phyloP scores from a whole-genome alignment of 2,113 vertebrate species.

The Istiophorus platypterus region DNA sequence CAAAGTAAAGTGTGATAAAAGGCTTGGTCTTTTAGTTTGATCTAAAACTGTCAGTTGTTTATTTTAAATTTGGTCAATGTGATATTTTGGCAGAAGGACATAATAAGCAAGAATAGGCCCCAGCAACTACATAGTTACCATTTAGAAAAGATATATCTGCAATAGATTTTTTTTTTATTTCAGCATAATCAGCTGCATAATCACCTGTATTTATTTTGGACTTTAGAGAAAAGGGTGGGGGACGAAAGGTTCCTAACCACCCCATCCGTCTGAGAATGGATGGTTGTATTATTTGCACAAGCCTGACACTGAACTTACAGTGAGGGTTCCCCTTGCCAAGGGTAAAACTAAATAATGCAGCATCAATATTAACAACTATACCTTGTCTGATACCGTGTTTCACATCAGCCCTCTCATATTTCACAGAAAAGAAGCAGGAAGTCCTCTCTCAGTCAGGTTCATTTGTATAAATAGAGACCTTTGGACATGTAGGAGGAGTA shows the following conservation, averaged over 20 bases:
- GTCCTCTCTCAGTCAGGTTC: slow-evolving; percentile 28
- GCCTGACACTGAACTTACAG: slow-evolving; percentile 23
- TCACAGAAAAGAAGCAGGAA: slow-evolving; percentile 9
- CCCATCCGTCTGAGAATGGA: neutral
- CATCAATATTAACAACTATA: slow-evolving; percentile 8
- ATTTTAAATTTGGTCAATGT: neutral
- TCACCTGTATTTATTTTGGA: slow-evolving; percentile 26
- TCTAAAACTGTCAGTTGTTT: neutral
- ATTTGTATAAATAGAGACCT: slow-evolving; percentile 46
- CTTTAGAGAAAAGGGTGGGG: neutral
- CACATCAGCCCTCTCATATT: slow-evolving; percentile 18
- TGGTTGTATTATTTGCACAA: neutral
- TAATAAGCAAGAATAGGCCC: neutral
- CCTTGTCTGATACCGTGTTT: slow-evolving; percentile 12
- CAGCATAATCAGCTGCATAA: no score
- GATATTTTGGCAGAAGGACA: neutral
- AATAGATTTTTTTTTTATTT: slow-evolving; percentile 18
- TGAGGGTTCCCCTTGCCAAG: slow-evolving; percentile 23
- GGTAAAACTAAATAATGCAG: slow-evolving; percentile 29
- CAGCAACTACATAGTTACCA: neutral
- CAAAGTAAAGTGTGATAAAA: neutral
- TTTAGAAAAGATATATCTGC: neutral
- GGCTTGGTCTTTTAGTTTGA: neutral
- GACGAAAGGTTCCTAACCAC: slow-evolving; percentile 4
- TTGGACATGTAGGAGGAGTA: neutral